These are phyloP conservation scores for Agrochola lota DNA, from an alignment of 2,888 invertebrate species.

Conservation along the genomic window DNA sequence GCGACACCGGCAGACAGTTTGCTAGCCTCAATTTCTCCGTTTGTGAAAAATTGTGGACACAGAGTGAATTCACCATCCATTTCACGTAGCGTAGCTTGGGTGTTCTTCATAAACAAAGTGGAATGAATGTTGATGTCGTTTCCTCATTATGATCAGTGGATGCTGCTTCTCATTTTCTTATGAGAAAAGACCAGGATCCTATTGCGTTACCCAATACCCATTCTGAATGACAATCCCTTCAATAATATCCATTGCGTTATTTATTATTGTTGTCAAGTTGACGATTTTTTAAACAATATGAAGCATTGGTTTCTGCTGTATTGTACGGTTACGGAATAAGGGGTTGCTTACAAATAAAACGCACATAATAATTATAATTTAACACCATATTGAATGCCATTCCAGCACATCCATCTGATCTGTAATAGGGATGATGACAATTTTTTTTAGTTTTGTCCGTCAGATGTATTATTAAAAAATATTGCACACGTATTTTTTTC, in stretches of 20 bases:
- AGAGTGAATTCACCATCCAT: background rate
- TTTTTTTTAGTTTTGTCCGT: too few species aligned
- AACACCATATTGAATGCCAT: constrained; percentile 5
- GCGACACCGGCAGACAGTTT: too few species aligned
- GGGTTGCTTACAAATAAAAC: background rate
- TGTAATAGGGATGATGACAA: background rate
- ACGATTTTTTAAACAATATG: background rate
- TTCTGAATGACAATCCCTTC: constrained; percentile 3
- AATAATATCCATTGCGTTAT: constrained; percentile 11
- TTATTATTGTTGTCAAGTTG: constrained; percentile 9
- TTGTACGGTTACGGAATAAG: background rate
- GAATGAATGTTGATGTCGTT: background rate
- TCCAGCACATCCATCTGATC: constrained; percentile 5
- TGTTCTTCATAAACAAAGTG: background rate
- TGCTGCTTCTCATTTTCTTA: background rate
- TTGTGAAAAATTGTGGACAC: background rate
- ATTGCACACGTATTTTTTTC: too few species aligned
- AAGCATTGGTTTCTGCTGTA: constrained; percentile 4
- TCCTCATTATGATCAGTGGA: background rate
- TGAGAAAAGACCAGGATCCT: background rate
- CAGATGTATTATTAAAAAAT: too few species aligned
- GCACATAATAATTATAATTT: constrained; percentile 12
- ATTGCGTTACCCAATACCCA: background rate
- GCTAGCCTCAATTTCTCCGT: background rate
- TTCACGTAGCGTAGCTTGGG: background rate